Evolutionary conservation across 2,888 invertebrate genomes (phyloP).

Genomic region (Agrotis segetum): DNA sequence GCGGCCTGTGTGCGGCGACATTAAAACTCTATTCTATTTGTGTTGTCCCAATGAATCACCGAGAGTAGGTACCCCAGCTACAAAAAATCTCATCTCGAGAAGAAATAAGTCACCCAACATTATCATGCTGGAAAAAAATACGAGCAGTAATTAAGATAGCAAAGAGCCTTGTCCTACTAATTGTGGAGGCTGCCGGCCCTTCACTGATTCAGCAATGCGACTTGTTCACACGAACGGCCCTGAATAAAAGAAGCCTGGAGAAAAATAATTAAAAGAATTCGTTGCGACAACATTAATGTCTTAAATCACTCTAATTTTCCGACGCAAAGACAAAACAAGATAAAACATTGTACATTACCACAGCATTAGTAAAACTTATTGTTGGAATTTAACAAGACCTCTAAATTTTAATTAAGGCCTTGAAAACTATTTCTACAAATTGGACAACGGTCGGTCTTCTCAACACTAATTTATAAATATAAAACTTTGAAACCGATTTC

Average conservation of each 20-base stretch:
- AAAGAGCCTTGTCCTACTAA: slow-evolving; percentile 46
- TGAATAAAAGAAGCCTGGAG: slow-evolving; percentile 21
- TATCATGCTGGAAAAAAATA: slow-evolving; percentile 47
- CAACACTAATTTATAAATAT: neutral
- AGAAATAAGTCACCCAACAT: slow-evolving; percentile 46
- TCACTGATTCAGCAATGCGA: slow-evolving; percentile 57
- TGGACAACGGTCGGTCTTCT: neutral
- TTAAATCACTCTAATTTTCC: slow-evolving; percentile 30
- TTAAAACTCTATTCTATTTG: neutral
- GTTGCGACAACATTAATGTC: slow-evolving; percentile 30
- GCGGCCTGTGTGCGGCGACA: too few species aligned
- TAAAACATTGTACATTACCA: neutral
- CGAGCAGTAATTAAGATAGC: slow-evolving; percentile 59
- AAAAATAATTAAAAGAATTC: slow-evolving; percentile 44
- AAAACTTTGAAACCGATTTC: neutral
- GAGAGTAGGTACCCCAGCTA: neutral
- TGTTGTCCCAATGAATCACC: slow-evolving; percentile 9
- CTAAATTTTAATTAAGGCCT: neutral
- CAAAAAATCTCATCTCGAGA: slow-evolving; percentile 5
- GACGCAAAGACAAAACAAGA: neutral
- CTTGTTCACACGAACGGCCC: slow-evolving; percentile 47
- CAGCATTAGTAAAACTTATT: neutral
- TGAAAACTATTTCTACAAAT: slow-evolving; percentile 6
- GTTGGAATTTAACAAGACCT: neutral
- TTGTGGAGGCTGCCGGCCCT: slow-evolving; percentile 47